Evolutionary conservation across 2,797 vertebrate species (phyloP).

Genomic region (Gobionotothen gibberifrons): DNA sequence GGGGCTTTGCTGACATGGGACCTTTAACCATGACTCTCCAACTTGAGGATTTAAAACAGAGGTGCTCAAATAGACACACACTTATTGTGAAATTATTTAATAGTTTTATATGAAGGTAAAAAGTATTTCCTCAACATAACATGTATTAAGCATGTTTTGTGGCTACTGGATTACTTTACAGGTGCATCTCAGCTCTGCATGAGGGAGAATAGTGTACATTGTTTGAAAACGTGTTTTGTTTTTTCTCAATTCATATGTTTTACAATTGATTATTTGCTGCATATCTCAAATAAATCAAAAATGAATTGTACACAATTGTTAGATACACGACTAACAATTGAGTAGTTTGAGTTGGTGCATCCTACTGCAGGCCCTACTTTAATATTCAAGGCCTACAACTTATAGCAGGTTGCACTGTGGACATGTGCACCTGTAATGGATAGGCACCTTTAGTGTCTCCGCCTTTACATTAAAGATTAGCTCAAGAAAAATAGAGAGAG

Average conservation of each 20-base stretch:
- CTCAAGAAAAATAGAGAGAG: not conserved
- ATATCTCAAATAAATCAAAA: not conserved
- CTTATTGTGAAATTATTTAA: not conserved
- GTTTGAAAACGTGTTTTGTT: not conserved
- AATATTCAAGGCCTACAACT: slow-evolving; percentile 54
- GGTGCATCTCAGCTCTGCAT: not conserved
- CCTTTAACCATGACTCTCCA: not conserved
- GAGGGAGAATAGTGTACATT: not conserved
- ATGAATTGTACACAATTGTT: not conserved
- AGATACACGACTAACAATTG: not conserved
- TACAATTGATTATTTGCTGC: not conserved
- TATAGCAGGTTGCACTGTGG: slow-evolving; percentile 10
- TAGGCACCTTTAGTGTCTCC: slow-evolving; percentile 38
- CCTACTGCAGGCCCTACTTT: slow-evolving; percentile 48
- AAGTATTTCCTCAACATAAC: not conserved
- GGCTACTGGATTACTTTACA: not conserved
- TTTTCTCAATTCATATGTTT: not conserved
- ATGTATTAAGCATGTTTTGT: not conserved
- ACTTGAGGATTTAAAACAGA: not conserved
- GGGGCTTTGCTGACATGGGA: not conserved
- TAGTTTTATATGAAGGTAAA: not conserved
- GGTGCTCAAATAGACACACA: not conserved
- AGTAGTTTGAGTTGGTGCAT: slow-evolving; percentile 25
- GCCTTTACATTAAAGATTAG: not conserved
- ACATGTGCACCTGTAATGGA: too few species aligned